Base-by-base conservation (phyloP, 2,113 vertebrate genomes). In the Cololabis saira region DNA sequence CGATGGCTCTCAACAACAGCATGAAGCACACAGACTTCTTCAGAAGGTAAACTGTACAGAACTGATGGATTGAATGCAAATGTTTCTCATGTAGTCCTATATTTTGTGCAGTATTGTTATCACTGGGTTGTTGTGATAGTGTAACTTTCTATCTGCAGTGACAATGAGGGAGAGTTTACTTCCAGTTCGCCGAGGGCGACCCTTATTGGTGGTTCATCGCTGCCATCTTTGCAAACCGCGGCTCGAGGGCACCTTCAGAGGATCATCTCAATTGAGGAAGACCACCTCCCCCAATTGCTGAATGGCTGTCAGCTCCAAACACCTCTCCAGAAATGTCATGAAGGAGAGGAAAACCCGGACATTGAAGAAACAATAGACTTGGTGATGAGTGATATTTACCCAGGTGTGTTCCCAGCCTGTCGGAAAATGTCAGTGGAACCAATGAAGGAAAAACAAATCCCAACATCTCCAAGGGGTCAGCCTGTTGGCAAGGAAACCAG, bases 261-360 rank as follows among this genome's bases (percentile, higher is more conserved):
- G 79, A 95, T 99, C 89, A 96, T 98, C 86, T 98, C 97, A 67
- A 96, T 98, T 12, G 97, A 99, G 76, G 96, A 99, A 80, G 97
- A 99, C 84, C 96, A 90, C 61, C 83, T 98, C n/a, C 96, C 96
- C 11, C 93, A 96, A 14, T 84, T 97, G 66, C 92, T 96, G 22
- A 79, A n/a, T 4, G 48, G 88, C 27, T 70, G 57, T 60, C 89
- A 87, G 69, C 62, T 72, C 2, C 92, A 89, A 2, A 45, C 12
- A 3, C 40, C 75, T 0, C 87, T 94, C 16, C 87, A 57, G 22
- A 81, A 81, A 40, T 94, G 91, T 74, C 82, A 73, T 2, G 93
- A 94, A 76, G 82, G 79, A 51, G 87, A 87, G 21, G 86, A 79
- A 17, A 2, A 42, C 19, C 43, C 57, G 1, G 75, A 80, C 14